phyloP scores from a whole-genome alignment of 2,888 invertebrate species.

The Xanthorhoe spadicearia region DNA sequence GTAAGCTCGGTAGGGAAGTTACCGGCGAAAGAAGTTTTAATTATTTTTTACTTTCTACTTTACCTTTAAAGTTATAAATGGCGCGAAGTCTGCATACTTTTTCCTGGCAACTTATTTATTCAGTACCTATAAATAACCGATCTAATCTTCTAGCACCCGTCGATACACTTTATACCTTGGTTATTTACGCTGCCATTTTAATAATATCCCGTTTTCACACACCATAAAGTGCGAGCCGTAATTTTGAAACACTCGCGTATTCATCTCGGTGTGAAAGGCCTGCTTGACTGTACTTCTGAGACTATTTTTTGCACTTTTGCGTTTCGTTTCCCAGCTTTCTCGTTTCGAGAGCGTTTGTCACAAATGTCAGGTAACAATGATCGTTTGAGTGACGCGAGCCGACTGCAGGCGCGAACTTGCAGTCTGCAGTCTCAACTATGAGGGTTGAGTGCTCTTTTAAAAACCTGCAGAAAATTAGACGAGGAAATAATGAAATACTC shows the following conservation, averaged over 20 bases:
- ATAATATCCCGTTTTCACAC: slow-evolving; percentile 59
- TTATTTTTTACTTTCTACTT: slow-evolving; percentile 12
- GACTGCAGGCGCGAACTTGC: slow-evolving; percentile 49
- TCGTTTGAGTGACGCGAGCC: slow-evolving; percentile 69
- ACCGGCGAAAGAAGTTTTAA: slow-evolving; percentile 5
- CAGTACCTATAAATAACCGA: slow-evolving; percentile 20
- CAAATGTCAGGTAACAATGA: slow-evolving; percentile 69
- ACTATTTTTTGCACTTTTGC: slow-evolving; percentile 55
- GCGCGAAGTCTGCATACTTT: slow-evolving; percentile 20
- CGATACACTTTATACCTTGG: slow-evolving; percentile 39
- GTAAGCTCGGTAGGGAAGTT: slow-evolving; percentile 18
- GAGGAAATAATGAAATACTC: slow-evolving; percentile 50
- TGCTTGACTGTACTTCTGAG: slow-evolving; percentile 50
- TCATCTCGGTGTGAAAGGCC: slow-evolving; percentile 62
- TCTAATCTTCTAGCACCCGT: slow-evolving; percentile 38
- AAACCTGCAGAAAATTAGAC: slow-evolving; percentile 66
- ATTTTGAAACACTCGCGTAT: slow-evolving; percentile 65
- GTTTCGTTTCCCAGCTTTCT: slow-evolving; percentile 48
- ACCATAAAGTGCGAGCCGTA: slow-evolving; percentile 61
- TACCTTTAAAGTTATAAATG: slow-evolving; percentile 19
- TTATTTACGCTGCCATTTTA: slow-evolving; percentile 47
- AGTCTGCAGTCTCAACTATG: slow-evolving; percentile 47
- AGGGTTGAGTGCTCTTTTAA: slow-evolving; percentile 60
- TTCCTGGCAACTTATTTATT: slow-evolving; percentile 23
- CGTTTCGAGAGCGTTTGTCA: slow-evolving; percentile 64